Evolutionary conservation across 2,797 vertebrate species (phyloP).

Genomic region (Sebastes trivittatus): DNA sequence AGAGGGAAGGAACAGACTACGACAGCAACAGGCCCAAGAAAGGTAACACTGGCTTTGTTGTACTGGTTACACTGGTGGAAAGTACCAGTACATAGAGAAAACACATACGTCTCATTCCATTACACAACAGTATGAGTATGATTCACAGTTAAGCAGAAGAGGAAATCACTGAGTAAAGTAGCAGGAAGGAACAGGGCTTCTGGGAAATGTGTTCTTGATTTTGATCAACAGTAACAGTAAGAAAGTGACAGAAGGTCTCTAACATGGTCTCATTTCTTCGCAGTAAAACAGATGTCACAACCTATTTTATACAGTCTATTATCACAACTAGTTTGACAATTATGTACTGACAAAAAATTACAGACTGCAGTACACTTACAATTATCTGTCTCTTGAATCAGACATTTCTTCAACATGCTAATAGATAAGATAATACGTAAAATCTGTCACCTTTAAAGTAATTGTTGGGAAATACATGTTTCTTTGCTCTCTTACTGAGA

Average conservation of each 20-base stretch:
- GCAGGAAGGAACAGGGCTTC: neutral
- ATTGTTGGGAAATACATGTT: neutral
- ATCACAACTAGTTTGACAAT: neutral
- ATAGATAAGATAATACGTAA: neutral
- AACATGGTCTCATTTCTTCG: neutral
- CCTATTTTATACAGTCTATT: no score
- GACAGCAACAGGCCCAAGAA: conserved; percentile 57
- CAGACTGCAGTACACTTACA: neutral
- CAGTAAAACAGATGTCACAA: neutral
- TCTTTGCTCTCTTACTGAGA: neutral
- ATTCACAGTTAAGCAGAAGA: neutral
- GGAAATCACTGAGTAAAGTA: neutral
- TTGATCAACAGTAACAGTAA: neutral
- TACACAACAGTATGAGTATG: neutral
- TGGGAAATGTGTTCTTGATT: neutral
- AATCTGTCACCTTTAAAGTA: neutral
- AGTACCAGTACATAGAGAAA: neutral
- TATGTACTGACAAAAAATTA: neutral
- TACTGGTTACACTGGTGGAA: neutral
- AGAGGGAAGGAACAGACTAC: conserved; percentile 44
- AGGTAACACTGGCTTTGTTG: conserved; percentile 65
- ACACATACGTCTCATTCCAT: neutral
- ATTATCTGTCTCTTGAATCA: neutral
- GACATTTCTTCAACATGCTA: neutral
- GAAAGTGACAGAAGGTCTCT: neutral